Evolutionary conservation across 1,140 invertebrate species (phyloP), one percentile per base, ranked within the genome.

Genomic region (Paraescarpia echinospica): DNA sequence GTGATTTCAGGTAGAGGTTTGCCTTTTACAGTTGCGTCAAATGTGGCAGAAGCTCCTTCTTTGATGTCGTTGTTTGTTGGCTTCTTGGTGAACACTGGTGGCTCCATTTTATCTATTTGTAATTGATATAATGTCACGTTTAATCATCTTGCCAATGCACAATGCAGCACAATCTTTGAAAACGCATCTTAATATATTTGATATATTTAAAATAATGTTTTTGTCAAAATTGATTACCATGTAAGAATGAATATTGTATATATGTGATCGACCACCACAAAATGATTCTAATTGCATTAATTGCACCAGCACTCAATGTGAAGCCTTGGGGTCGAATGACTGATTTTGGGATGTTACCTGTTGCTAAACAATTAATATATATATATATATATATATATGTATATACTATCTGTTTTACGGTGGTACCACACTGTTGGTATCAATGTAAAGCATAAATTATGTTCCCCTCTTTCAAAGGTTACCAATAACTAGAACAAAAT

Each of bases 11-110:
- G 96, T 91, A 94, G 93, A 18, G 96, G 96, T 59, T 95, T 94
- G 33, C 96, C 96, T 41, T 93, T 95, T 77, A 95, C 95, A 91
- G 94, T 94, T 94, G 95, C 95, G 89, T 96, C 95, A 94, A 96
- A 95, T 93, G 94, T 95, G 89, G 95, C 94, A 35, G 95, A 95
- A 41, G 94, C 92, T 31, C 95, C 95, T 93, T 96, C 95, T 89
- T 94, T 94, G 35, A 94, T 94, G 41, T 95, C 95, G 91, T 94
- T 94, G 93, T 95, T 94, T 12, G 93, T 92, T 22, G 96, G 93
- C 48, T 94, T 93, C 34, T 94, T 93, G 0, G 95, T 95, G 91
- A 96, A 94, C 35, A 93, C 94, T 59, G 96, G 96, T 35, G 95
- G 92, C 91, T 96, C 95, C 91, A 94, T 94, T 93, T 95, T 95